These are phyloP conservation scores for Caranx melampygus DNA, from an alignment of 2,113 vertebrate species.

Conservation along the genomic window DNA sequence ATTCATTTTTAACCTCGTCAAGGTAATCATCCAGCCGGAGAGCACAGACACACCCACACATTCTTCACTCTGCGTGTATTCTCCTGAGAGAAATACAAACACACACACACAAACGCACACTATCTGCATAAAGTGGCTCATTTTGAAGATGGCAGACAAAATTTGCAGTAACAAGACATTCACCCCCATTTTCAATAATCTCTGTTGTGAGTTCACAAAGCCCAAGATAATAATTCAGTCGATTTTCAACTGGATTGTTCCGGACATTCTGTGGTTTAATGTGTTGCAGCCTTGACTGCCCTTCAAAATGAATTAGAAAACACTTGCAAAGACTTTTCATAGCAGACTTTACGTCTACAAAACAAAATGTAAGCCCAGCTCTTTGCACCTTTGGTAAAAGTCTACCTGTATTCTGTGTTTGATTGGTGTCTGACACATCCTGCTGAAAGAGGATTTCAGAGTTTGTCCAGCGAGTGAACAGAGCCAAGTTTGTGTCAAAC, in stretches of 20 bases:
- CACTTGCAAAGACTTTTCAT: conserved; percentile 17
- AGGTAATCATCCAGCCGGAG: conserved; percentile 44
- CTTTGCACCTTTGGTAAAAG: conserved; percentile 9
- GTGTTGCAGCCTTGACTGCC: conserved; percentile 30
- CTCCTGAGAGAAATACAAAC: not conserved
- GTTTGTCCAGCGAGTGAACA: conserved; percentile 22
- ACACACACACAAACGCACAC: not conserved
- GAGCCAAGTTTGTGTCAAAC: conserved; percentile 36
- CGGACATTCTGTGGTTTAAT: conserved; percentile 28
- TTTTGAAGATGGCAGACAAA: conserved; percentile 16
- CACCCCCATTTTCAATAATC: conserved; percentile 35
- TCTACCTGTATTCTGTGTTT: conserved; percentile 16
- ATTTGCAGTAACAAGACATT: conserved; percentile 21
- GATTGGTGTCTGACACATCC: conserved; percentile 16
- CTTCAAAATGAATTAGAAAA: conserved; percentile 40
- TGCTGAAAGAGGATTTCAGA: conserved; percentile 43
- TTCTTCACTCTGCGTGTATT: conserved; percentile 35
- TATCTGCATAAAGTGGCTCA: conserved; percentile 19
- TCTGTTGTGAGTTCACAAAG: conserved; percentile 24
- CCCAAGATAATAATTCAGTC: conserved; percentile 16
- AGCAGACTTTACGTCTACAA: conserved; percentile 18
- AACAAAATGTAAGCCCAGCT: not conserved
- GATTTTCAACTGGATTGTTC: conserved; percentile 43
- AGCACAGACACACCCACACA: conserved; percentile 49
- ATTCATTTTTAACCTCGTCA: conserved; percentile 58